Evolutionary conservation across 2,113 vertebrate species (phyloP).

Genomic region (Corythaeola cristata): DNA sequence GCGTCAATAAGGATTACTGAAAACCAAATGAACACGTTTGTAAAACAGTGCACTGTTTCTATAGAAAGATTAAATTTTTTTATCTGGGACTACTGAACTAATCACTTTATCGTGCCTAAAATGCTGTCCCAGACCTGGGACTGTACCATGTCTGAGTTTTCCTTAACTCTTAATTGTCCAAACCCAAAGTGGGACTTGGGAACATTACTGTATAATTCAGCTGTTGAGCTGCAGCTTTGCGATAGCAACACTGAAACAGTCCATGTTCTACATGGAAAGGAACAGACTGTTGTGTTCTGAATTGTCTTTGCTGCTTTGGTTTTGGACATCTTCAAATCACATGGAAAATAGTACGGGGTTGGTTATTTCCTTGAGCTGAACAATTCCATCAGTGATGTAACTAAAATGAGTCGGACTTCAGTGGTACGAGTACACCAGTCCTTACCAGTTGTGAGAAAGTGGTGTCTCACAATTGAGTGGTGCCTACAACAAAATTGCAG

Average conservation of each 20-base stretch:
- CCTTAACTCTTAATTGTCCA: neutral
- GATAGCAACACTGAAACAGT: neutral
- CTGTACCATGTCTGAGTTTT: neutral
- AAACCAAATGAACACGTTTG: slow-evolving; percentile 79
- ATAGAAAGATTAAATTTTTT: slow-evolving; percentile 79
- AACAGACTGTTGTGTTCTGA: neutral
- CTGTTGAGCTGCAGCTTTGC: neutral
- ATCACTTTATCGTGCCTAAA: neutral
- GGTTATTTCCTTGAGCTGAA: neutral
- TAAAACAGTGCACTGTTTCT: slow-evolving; percentile 80
- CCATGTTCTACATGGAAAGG: neutral
- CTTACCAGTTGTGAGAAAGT: neutral
- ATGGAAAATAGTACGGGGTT: neutral
- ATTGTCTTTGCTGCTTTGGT: neutral
- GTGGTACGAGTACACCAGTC: neutral
- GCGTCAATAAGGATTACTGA: slow-evolving; percentile 39
- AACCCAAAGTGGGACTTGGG: neutral
- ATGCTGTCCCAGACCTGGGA: neutral
- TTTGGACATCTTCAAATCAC: neutral
- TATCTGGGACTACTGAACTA: slow-evolving; percentile 34
- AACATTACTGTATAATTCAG: neutral
- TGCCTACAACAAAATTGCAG: neutral
- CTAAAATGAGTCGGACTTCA: neutral
- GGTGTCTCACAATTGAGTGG: neutral
- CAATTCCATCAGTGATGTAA: neutral